A percentile compares a stretch with the other conserved stretches of the same genome.
These are phyloP conservation scores for Donacobius atricapilla DNA, from an alignment of 2,113 vertebrate species.

Conservation along the genomic window DNA sequence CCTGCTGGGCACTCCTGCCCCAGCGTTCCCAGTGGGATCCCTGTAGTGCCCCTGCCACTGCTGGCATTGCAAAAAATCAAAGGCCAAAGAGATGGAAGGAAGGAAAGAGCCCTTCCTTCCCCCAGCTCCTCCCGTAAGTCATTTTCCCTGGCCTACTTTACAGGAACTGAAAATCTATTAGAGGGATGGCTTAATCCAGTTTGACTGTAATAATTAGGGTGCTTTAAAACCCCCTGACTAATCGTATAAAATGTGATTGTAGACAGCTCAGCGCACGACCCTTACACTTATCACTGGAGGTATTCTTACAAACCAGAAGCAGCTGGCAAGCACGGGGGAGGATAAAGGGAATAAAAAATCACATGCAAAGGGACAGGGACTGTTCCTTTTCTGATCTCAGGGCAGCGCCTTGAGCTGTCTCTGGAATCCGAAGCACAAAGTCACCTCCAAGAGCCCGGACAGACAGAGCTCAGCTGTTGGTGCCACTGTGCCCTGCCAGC, in stretches of 20 bases:
- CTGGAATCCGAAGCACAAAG: background rate
- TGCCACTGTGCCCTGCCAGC: background rate
- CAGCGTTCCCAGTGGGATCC: background rate
- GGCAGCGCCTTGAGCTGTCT: background rate
- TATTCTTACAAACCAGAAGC: slow-evolving; percentile 26
- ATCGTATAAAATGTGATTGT: slow-evolving; percentile 55
- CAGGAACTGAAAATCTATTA: slow-evolving; percentile 63
- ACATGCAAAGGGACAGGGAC: background rate
- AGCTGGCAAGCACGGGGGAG: slow-evolving; percentile 15
- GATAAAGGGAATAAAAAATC: background rate
- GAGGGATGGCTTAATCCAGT: slow-evolving; percentile 56
- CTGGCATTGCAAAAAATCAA: background rate
- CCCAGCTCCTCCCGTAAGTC: background rate
- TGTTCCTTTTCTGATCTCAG: background rate
- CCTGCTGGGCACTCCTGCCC: background rate
- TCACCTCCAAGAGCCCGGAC: background rate
- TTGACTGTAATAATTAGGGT: slow-evolving; percentile 63
- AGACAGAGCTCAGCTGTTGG: background rate
- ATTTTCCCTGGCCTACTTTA: slow-evolving; percentile 54
- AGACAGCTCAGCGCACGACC: slow-evolving; percentile 43
- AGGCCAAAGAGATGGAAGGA: background rate
- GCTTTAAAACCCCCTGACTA: slow-evolving; percentile 56
- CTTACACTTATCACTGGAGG: slow-evolving; percentile 42
- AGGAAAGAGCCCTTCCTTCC: background rate
- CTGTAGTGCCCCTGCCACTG: background rate